These are phyloP conservation scores for Indicator indicator DNA, from an alignment of 2,113 vertebrate species.

Conservation along the genomic window DNA sequence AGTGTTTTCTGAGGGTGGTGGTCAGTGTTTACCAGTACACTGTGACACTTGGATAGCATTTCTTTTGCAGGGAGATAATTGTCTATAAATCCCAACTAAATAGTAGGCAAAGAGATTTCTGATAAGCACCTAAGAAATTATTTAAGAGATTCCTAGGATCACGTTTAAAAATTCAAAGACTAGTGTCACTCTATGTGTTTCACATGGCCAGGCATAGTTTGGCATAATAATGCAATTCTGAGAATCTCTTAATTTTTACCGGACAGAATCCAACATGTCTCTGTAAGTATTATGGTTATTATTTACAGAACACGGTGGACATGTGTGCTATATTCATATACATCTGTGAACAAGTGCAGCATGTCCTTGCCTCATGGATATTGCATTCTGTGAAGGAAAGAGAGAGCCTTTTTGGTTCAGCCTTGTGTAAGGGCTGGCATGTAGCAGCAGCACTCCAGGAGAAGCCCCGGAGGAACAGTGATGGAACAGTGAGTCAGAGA, in stretches of 20 bases:
- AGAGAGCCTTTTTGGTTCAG: conserved; percentile 9
- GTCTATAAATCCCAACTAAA: conserved; percentile 31
- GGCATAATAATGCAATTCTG: background rate
- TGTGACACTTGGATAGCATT: conserved; percentile 29
- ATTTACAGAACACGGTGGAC: background rate
- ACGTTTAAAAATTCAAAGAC: conserved; percentile 12
- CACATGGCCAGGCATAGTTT: background rate
- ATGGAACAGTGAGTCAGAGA: conserved; percentile 25
- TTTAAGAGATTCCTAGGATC: conserved; percentile 18
- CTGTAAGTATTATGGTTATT: background rate
- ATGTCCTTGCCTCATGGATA: background rate
- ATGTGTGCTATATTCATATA: background rate
- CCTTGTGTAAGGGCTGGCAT: conserved; percentile 3
- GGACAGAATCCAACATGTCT: background rate
- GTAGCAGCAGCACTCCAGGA: background rate
- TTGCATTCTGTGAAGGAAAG: background rate
- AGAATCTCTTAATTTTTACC: background rate
- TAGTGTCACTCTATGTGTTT: background rate
- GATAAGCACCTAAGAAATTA: conserved; percentile 22
- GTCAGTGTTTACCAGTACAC: conserved; percentile 17
- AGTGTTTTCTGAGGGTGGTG: conserved; percentile 37
- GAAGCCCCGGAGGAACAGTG: conserved; percentile 2
- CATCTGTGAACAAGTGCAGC: background rate
- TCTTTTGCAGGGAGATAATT: conserved; percentile 28
- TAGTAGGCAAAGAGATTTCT: background rate